These are phyloP conservation scores for Drosophila formosana DNA, from an alignment of 2,888 invertebrate genomes.

Conservation along the genomic window DNA sequence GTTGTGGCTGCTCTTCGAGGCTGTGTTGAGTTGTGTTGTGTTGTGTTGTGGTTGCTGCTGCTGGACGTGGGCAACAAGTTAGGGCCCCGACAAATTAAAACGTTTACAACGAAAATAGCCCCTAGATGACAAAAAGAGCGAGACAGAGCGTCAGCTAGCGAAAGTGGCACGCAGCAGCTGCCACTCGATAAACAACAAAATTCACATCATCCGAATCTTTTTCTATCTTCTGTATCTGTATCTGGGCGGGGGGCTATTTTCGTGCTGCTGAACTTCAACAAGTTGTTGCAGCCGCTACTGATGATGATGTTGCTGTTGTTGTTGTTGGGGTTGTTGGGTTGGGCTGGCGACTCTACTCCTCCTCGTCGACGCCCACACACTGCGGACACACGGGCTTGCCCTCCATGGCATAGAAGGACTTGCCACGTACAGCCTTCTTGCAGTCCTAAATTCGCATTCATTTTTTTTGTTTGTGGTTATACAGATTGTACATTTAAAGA, in stretches of 20 bases:
- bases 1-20: constrained; percentile 27
- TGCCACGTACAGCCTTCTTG: constrained; percentile 95
- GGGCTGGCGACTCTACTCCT: constrained; percentile 86
- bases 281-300: constrained; percentile 34
- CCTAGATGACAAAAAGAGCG: constrained; percentile 15
- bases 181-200: constrained; percentile 34
- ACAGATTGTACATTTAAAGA: background rate
- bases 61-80: constrained; percentile 15
- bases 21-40: constrained; percentile 1
- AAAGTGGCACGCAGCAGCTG: constrained; percentile 65
- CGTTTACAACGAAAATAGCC: constrained; percentile 77
- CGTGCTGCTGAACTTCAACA: constrained; percentile 36
- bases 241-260: constrained; percentile 65
- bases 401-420: constrained; percentile 98
- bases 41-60: constrained; percentile 14
- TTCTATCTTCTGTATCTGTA: constrained; percentile 15
- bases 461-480: background rate
- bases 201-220: constrained; percentile 10
- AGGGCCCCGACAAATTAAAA: constrained; percentile 30
- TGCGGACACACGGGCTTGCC: constrained; percentile 97
- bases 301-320: constrained; percentile 24
- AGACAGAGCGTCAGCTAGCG: constrained; percentile 13
- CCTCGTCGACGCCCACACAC: constrained; percentile 96
- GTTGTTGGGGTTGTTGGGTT: constrained; percentile 36
- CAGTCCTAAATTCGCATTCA: constrained; percentile 91